Evolutionary conservation across 2,797 vertebrate genomes (phyloP).

Genomic region (Takifugu rubripes): DNA sequence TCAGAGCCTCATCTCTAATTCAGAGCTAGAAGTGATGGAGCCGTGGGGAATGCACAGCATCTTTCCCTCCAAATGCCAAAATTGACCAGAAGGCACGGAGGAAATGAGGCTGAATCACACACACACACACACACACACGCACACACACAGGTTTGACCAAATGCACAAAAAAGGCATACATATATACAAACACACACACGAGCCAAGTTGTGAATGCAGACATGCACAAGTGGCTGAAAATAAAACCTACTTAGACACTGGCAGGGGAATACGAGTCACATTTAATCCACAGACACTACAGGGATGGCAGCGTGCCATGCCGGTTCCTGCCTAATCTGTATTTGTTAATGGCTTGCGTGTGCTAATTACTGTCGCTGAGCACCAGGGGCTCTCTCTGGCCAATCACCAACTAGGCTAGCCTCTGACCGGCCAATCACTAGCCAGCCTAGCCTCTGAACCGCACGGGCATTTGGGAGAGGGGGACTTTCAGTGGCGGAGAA

Average conservation of each 20-base stretch:
- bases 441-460: constrained; percentile 65
- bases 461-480: constrained; percentile 63
- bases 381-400: constrained; percentile 72
- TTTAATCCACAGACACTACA: constrained; percentile 44
- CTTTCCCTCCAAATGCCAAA: constrained; percentile 71
- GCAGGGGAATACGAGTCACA: constrained; percentile 62
- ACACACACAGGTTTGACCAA: constrained; percentile 30
- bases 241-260: constrained; percentile 58
- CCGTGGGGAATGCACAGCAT: constrained; percentile 81
- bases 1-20: constrained; percentile 95
- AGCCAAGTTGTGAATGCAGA: constrained; percentile 56
- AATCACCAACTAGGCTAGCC: constrained; percentile 71
- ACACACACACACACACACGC: constrained; percentile 30
- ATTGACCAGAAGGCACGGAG: constrained; percentile 70
- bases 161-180: constrained; percentile 21
- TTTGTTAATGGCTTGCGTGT: constrained; percentile 96
- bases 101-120: constrained; percentile 67
- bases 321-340: constrained; percentile 87
- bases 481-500: constrained; percentile 50
- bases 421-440: constrained; percentile 69
- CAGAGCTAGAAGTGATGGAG: constrained; percentile 89
- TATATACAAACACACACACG: constrained; percentile 16
- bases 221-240: constrained; percentile 48
- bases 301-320: constrained; percentile 87
- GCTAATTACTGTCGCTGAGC: constrained; percentile 93